These are phyloP conservation scores for Sinotaia quadrata DNA, from an alignment of 2,888 invertebrate genomes.

Conservation along the genomic window DNA sequence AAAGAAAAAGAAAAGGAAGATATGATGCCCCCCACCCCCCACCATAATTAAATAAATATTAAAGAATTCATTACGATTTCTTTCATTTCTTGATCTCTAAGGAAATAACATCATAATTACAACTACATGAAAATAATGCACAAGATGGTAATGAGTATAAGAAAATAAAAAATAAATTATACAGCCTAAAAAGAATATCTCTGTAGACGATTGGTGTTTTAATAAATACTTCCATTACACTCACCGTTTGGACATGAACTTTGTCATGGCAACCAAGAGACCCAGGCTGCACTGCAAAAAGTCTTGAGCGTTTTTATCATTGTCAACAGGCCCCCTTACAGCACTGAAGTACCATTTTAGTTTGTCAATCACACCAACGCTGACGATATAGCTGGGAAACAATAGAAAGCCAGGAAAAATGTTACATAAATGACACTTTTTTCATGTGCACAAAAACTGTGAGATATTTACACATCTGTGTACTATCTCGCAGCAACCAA, in stretches of 20 bases:
- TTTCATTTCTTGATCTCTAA: too few species aligned
- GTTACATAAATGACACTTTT: background rate
- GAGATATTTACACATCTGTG: background rate
- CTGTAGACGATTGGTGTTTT: too few species aligned
- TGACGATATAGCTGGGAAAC: slow-evolving; percentile 82
- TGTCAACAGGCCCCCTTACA: slow-evolving; percentile 80
- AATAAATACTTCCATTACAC: too few species aligned
- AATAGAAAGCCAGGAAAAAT: background rate
- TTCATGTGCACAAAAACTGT: background rate
- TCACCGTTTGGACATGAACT: slow-evolving; percentile 66
- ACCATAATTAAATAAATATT: too few species aligned
- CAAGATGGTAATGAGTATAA: too few species aligned
- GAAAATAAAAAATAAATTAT: too few species aligned
- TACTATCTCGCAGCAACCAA: background rate
- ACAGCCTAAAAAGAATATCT: too few species aligned
- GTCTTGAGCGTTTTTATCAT: slow-evolving; percentile 72
- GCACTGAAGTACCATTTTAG: slow-evolving; percentile 81
- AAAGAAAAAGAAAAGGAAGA: too few species aligned
- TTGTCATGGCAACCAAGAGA: slow-evolving; percentile 69
- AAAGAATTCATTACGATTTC: too few species aligned
- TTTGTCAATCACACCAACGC: slow-evolving; percentile 85
- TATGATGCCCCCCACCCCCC: too few species aligned
- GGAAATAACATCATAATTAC: too few species aligned
- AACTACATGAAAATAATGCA: too few species aligned
- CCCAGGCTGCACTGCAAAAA: slow-evolving; percentile 71